These are phyloP conservation scores for Balanococcus diminutus DNA, from an alignment of 2,888 invertebrate genomes.

Conservation along the genomic window DNA sequence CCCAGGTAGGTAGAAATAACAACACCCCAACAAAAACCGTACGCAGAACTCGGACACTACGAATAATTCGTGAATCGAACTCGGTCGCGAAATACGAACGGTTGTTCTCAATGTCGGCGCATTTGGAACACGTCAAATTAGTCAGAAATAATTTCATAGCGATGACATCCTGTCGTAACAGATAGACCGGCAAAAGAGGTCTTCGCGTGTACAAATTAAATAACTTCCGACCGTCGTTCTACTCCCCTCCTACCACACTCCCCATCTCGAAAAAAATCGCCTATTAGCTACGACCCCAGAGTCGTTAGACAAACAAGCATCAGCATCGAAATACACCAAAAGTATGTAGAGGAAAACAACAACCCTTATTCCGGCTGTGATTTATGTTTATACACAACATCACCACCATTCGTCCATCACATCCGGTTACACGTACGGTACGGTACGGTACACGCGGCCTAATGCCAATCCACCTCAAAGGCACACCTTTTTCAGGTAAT, in stretches of 20 bases:
- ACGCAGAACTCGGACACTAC: no score
- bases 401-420: background rate
- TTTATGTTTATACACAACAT: constrained; percentile 41
- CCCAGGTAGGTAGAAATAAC: no score
- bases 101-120: background rate
- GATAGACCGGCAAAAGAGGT: constrained; percentile 11
- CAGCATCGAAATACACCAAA: background rate
- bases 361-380: constrained; percentile 31
- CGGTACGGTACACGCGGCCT: background rate
- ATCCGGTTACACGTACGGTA: constrained; percentile 43
- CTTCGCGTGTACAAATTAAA: constrained; percentile 5
- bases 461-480: background rate
- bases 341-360: background rate
- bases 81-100: background rate
- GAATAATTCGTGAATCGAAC: no score
- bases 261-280: background rate
- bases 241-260: background rate
- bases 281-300: background rate
- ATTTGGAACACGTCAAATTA: constrained; percentile 3
- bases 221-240: background rate
- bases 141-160: constrained; percentile 11
- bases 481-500: constrained; percentile 5
- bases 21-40: no score
- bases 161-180: constrained; percentile 11
- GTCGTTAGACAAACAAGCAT: background rate